Evolutionary conservation across 2,797 vertebrate genomes (phyloP).

Genomic region (Oreochromis grahami): DNA sequence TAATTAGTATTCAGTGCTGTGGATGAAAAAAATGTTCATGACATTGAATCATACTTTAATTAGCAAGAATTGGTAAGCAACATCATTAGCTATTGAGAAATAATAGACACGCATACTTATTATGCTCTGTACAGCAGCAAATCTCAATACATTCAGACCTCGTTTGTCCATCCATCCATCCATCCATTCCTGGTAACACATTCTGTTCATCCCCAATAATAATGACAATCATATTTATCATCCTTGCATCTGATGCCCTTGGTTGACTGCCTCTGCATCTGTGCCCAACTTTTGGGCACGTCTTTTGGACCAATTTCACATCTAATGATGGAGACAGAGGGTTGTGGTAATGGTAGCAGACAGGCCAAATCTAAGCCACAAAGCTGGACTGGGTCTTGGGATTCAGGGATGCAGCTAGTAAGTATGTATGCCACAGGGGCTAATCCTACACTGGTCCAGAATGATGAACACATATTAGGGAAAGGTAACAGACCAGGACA

Average conservation of each 20-base stretch:
- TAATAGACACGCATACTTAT: slow-evolving; percentile 21
- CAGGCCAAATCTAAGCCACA: slow-evolving; percentile 53
- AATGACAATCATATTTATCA: slow-evolving; percentile 11
- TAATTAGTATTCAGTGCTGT: slow-evolving; percentile 46
- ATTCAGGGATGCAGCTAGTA: slow-evolving; percentile 25
- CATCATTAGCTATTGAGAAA: slow-evolving; percentile 31
- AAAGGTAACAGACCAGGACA: slow-evolving; percentile 55
- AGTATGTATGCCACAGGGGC: slow-evolving; percentile 52
- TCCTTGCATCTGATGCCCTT: slow-evolving; percentile 18
- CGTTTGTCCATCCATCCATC: not conserved
- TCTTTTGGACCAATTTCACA: slow-evolving; percentile 36
- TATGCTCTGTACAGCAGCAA: not conserved
- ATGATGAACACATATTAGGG: slow-evolving; percentile 68
- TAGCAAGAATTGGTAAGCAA: slow-evolving; percentile 22
- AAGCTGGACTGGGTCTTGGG: slow-evolving; percentile 16
- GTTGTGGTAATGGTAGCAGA: slow-evolving; percentile 59
- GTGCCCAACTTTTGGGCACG: slow-evolving; percentile 7
- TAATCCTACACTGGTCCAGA: slow-evolving; percentile 66
- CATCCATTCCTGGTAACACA: not conserved
- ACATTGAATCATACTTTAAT: slow-evolving; percentile 59
- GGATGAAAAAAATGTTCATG: slow-evolving; percentile 35
- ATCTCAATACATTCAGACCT: not conserved
- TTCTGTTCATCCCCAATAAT: not conserved
- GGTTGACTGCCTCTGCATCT: not conserved
- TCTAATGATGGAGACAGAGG: slow-evolving; percentile 59